A percentile compares a stretch with the other conserved stretches of the same genome.
Evolutionary conservation across 2,113 vertebrate species (phyloP).

Genomic region (Chaetura pelagica): DNA sequence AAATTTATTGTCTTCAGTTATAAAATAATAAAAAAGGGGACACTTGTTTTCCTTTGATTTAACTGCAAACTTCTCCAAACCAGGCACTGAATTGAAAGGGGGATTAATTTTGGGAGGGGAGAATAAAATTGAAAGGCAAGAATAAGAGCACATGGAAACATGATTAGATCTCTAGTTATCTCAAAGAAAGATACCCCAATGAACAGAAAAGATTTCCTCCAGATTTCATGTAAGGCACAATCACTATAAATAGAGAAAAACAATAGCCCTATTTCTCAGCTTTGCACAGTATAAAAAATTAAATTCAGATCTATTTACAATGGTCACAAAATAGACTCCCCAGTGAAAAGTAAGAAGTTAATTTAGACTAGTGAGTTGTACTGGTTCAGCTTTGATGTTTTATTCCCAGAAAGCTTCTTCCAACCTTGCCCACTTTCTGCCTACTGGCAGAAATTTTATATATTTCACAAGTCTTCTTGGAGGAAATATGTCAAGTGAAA

Average conservation of each 20-base stretch:
- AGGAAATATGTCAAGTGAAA: not conserved
- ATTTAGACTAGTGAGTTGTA: not conserved
- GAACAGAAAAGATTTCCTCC: not conserved
- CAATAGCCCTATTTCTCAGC: not conserved
- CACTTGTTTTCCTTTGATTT: not conserved
- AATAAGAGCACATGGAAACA: not conserved
- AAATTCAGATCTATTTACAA: not conserved
- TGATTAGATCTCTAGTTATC: not conserved
- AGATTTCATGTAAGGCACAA: not conserved
- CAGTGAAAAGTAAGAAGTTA: constrained; percentile 25
- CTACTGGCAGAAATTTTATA: not conserved
- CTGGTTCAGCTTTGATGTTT: not conserved
- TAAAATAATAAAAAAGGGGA: not conserved
- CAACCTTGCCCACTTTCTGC: not conserved
- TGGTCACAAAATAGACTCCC: not conserved
- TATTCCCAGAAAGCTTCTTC: not conserved
- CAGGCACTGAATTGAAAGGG: not conserved
- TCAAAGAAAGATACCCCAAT: not conserved
- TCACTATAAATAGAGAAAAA: not conserved
- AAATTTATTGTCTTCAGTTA: not conserved
- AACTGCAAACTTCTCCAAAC: not conserved
- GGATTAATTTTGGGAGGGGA: not conserved
- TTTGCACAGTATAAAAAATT: not conserved
- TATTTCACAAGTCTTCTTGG: not conserved
- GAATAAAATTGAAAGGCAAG: not conserved